Base-by-base conservation (phyloP, 2,797 vertebrate genomes). In the Brachyrhaphis roseni region DNA sequence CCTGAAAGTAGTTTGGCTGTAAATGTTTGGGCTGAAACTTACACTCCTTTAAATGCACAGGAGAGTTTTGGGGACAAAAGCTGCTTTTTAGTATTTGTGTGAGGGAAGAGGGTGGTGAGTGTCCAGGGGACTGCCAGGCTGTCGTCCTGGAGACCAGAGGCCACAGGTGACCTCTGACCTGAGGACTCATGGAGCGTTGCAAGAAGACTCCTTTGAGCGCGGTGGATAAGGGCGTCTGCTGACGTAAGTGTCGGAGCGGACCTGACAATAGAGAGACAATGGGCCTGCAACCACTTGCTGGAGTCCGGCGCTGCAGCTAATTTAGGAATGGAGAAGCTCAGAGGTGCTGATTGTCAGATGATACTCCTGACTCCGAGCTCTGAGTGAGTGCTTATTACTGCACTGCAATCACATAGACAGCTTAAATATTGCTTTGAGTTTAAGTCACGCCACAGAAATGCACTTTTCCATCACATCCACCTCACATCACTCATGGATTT, bases 111-210 rank as follows among this genome's bases (percentile, higher is more conserved):
- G 78, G 73, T 45, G 68, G 66, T 8, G 31, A 23, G 79, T 80
- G 85, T 90, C 75, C 92, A 91, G 86, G 88, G 91, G 91, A 93
- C 87, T 90, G 85, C 88, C 84, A 84, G 89, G 73, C 91, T 88
- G 95, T 96, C 83, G 93, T 94, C 94, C 3, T 95, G 95, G 95
- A 92, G 90, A 96, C 96, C 90, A 85, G 95, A 93, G 95, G 94
- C 93, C 94, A 88, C 90, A 89, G 88, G 85, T 90, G 94, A 95
- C 94, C 95, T 91, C 88, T 95, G 94, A 95, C 93, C 92, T 84
- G 47, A 79, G 83, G 87, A 90, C 87, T 87, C 86, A 75, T 46
- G 82, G 83, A 87, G 84, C 68, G 51, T 89, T 87, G 82, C 87
- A 76, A 86, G 83, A 87, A 59, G 86, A 79, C 78, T 77, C 81